Evolutionary conservation across 2,888 invertebrate species (phyloP).

Genomic region (Apodemia hepburni): DNA sequence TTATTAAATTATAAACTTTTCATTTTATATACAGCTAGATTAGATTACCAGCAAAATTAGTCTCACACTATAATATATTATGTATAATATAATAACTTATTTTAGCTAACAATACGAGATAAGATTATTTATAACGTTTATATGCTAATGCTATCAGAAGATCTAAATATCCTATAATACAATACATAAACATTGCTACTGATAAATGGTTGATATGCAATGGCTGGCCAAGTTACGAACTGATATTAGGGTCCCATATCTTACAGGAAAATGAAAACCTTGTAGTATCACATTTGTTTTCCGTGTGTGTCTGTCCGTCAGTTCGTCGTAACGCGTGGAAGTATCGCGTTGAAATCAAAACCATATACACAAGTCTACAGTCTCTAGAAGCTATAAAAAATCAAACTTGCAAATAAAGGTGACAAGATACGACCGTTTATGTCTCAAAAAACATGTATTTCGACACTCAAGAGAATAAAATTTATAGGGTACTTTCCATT

Average conservation of each 20-base stretch:
- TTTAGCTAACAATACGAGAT: slow-evolving; percentile 70
- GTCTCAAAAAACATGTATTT: no score
- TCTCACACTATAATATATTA: slow-evolving; percentile 32
- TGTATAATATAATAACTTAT: slow-evolving; percentile 47
- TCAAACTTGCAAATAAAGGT: no score
- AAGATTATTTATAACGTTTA: slow-evolving; percentile 56
- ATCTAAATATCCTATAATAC: slow-evolving; percentile 57
- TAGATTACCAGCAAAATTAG: slow-evolving; percentile 31
- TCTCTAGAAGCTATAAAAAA: no score
- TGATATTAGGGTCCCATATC: background rate
- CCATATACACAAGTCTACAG: no score
- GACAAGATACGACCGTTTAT: no score
- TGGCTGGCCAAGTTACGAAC: background rate
- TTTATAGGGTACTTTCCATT: no score
- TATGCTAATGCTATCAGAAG: slow-evolving; percentile 59
- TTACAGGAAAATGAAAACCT: no score
- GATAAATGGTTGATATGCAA: slow-evolving; percentile 32
- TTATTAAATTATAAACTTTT: slow-evolving; percentile 28
- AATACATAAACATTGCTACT: slow-evolving; percentile 36
- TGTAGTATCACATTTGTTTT: no score
- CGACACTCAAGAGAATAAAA: no score
- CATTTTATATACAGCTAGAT: slow-evolving; percentile 33
- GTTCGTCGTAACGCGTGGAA: no score
- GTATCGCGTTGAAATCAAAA: no score
- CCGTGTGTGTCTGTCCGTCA: no score